Conservation (phyloP, 2,888 invertebrate genomes). For the Eristalis arbustorum region DNA sequence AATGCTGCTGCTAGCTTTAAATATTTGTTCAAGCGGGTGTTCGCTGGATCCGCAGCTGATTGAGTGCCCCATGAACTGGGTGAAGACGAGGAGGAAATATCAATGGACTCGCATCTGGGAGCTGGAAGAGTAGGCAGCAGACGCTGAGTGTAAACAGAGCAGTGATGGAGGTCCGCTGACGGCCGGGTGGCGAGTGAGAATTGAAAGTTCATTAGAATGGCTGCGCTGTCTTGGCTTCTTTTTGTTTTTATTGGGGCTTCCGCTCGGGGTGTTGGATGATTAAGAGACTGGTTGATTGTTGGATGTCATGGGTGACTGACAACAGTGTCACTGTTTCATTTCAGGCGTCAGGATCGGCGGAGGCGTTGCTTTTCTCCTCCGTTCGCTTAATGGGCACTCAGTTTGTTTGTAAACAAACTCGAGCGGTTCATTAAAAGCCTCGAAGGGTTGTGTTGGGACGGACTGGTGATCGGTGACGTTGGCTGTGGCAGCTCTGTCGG, state of each 20-base stretch:
- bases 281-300: conserved; percentile 47
- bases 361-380: not conserved
- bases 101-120: conserved; percentile 47
- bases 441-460: not conserved
- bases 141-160: conserved; percentile 63
- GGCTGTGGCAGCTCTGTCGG: not conserved
- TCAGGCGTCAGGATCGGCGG: not conserved
- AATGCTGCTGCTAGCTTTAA: conserved; percentile 52
- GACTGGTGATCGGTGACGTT: not conserved
- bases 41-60: conserved; percentile 35
- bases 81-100: conserved; percentile 39
- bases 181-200: conserved; percentile 65
- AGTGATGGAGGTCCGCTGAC: conserved; percentile 59
- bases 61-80: conserved; percentile 27
- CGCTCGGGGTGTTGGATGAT: conserved; percentile 55
- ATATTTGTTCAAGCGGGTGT: conserved; percentile 65
- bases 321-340: conserved; percentile 48
- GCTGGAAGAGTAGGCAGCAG: conserved; percentile 55
- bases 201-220: conserved; percentile 66
- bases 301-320: conserved; percentile 24
- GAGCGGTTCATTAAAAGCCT: conserved; percentile 15
- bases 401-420: conserved; percentile 51
- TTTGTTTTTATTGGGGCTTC: conserved; percentile 62
- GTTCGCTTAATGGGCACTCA: conserved; percentile 17
- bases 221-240: conserved; percentile 25